These are phyloP conservation scores for Iguana delicatissima DNA, from an alignment of 2,797 vertebrate species.

Conservation along the genomic window DNA sequence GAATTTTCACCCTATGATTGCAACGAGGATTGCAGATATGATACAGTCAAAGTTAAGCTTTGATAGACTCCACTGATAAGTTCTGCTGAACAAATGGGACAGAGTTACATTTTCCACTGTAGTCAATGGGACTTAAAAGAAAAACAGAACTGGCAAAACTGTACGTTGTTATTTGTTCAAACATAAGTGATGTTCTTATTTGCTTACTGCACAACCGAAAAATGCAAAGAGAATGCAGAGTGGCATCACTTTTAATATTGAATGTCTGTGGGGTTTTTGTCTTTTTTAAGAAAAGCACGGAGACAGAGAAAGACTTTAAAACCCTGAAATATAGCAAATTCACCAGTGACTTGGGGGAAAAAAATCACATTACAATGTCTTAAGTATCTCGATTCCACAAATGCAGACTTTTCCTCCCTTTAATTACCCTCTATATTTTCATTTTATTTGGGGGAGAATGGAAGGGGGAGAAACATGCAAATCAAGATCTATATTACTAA, in stretches of 20 bases:
- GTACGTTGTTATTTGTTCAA: background rate
- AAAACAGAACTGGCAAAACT: background rate
- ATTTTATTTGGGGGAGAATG: background rate
- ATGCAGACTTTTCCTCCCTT: background rate
- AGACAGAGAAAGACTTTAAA: background rate
- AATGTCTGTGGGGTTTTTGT: background rate
- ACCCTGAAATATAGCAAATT: background rate
- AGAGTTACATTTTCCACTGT: background rate
- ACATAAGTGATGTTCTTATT: background rate
- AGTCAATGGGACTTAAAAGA: background rate
- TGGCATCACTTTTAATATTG: background rate
- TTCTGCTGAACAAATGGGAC: background rate
- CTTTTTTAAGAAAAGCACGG: background rate
- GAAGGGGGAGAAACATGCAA: background rate
- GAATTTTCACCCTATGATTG: too few relatives aligned
- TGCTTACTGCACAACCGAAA: background rate
- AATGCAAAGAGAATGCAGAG: background rate
- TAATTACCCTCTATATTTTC: conserved; percentile 10
- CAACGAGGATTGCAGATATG: too few relatives aligned
- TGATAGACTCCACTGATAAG: background rate
- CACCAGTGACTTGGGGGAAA: background rate
- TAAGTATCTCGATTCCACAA: background rate
- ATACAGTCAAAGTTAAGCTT: background rate
- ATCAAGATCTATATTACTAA: background rate
- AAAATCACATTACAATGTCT: background rate